Evolutionary conservation across 2,888 invertebrate genomes (phyloP).

Genomic region (Acanthosepion lycidas): DNA sequence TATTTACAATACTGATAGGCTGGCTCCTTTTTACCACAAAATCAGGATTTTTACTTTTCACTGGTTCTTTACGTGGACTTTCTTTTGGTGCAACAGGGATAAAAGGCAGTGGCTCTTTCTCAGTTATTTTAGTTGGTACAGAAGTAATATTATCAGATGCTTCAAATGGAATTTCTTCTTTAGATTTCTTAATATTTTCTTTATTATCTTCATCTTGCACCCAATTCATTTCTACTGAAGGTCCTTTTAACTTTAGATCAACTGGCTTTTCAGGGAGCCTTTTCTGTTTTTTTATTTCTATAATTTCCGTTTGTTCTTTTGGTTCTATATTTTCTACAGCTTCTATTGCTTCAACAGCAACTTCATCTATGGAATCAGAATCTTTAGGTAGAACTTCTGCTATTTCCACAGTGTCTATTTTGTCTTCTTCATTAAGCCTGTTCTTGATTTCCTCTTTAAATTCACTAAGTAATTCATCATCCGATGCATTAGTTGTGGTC

Average conservation of each 20-base stretch:
- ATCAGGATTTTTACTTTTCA: conserved; percentile 63
- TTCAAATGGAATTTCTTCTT: background rate
- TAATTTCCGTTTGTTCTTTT: background rate
- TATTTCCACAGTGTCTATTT: background rate
- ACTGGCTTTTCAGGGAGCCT: background rate
- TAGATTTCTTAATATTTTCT: conserved; percentile 46
- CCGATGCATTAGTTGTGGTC: conserved; percentile 4
- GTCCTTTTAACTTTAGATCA: conserved; percentile 10
- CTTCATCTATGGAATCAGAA: conserved; percentile 25
- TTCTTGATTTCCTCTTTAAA: background rate
- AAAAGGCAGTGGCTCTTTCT: background rate
- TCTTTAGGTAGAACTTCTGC: background rate
- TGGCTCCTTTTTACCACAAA: conserved; percentile 65
- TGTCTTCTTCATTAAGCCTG: background rate
- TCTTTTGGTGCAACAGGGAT: background rate
- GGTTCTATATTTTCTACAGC: background rate
- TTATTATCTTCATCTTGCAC: background rate
- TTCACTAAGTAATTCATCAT: conserved; percentile 40
- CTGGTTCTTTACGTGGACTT: conserved; percentile 50
- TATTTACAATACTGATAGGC: conserved; percentile 61
- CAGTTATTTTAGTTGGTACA: background rate
- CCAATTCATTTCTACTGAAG: conserved; percentile 44
- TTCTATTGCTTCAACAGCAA: background rate
- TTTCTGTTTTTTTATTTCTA: conserved; percentile 15
- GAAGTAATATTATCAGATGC: background rate